These are phyloP conservation scores for Myoxocephalus aenaeus DNA, from an alignment of 2,797 vertebrate species.

Conservation along the genomic window DNA sequence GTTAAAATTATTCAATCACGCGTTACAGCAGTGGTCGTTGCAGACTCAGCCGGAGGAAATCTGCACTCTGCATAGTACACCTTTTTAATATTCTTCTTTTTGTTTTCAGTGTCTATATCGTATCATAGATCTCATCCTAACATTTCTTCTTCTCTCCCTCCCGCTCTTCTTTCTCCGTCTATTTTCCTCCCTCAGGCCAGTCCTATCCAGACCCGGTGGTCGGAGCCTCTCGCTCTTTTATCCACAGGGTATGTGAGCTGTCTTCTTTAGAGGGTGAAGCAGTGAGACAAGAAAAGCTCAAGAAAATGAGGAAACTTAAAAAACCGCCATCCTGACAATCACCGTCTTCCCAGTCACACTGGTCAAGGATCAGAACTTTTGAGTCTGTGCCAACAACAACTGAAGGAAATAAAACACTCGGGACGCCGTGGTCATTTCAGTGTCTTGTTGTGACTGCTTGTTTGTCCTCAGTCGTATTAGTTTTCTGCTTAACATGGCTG, in stretches of 20 bases:
- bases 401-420: conserved; percentile 49
- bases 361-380: conserved; percentile 61
- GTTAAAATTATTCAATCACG: too few species aligned
- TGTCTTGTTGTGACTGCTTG: conserved; percentile 69
- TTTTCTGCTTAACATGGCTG: conserved; percentile 69
- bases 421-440: conserved; percentile 55
- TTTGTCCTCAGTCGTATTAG: conserved; percentile 68
- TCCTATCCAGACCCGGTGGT: conserved; percentile 76
- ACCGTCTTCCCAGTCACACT: conserved; percentile 56
- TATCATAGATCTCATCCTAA: background rate
- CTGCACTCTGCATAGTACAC: too few species aligned
- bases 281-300: conserved; percentile 77
- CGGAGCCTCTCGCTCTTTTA: conserved; percentile 75
- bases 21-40: too few species aligned
- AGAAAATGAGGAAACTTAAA: conserved; percentile 73
- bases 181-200: conserved; percentile 53
- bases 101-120: background rate
- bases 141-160: background rate
- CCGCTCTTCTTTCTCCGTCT: background rate
- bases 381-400: conserved; percentile 73
- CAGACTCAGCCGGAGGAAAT: too few species aligned
- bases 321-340: conserved; percentile 76
- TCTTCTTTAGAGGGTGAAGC: conserved; percentile 80
- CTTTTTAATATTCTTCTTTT: background rate
- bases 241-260: conserved; percentile 80